phyloP scores from a whole-genome alignment of 2,888 invertebrate species.

The Phymatocera aterrima region DNA sequence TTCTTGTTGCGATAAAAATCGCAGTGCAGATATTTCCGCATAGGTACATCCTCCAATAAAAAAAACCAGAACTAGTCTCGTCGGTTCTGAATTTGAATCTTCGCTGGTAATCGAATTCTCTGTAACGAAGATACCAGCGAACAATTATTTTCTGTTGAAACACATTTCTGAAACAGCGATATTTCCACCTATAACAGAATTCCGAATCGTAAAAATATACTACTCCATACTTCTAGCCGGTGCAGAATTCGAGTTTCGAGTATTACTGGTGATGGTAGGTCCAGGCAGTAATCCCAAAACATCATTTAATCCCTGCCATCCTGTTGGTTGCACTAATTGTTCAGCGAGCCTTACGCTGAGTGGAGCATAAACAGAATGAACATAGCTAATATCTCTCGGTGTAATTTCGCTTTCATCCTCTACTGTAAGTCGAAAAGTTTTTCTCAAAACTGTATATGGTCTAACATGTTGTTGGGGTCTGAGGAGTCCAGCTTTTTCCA shows the following conservation, averaged over 20 bases:
- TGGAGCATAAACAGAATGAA: conserved; percentile 96
- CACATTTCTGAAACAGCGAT: conserved; percentile 79
- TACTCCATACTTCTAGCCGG: conserved; percentile 51
- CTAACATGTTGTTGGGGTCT: conserved; percentile 84
- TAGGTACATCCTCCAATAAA: conserved; percentile 98
- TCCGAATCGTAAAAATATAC: not conserved
- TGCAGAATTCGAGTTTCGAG: conserved; percentile 52
- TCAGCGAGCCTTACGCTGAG: conserved; percentile 91
- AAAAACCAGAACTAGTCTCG: conserved; percentile 90
- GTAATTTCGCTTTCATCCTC: conserved; percentile 91
- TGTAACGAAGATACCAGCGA: conserved; percentile 53
- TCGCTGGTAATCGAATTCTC: conserved; percentile 74
- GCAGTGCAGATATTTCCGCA: conserved; percentile 90
- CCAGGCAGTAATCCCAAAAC: conserved; percentile 90
- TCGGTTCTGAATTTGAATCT: conserved; percentile 76
- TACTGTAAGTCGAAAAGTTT: conserved; percentile 89
- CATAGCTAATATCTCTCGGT: conserved; percentile 92
- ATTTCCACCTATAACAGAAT: conserved; percentile 63
- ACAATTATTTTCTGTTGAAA: not conserved
- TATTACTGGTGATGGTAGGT: conserved; percentile 76
- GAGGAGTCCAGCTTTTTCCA: conserved; percentile 92
- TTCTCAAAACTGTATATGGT: conserved; percentile 86
- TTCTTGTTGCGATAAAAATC: conserved; percentile 86
- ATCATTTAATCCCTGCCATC: conserved; percentile 89
- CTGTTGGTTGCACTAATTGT: conserved; percentile 85